Percentiles rank a stretch among this genome's conserved stretches.
phyloP scores from a whole-genome alignment of 2,797 vertebrate species.

The Muscicapa comitata region DNA sequence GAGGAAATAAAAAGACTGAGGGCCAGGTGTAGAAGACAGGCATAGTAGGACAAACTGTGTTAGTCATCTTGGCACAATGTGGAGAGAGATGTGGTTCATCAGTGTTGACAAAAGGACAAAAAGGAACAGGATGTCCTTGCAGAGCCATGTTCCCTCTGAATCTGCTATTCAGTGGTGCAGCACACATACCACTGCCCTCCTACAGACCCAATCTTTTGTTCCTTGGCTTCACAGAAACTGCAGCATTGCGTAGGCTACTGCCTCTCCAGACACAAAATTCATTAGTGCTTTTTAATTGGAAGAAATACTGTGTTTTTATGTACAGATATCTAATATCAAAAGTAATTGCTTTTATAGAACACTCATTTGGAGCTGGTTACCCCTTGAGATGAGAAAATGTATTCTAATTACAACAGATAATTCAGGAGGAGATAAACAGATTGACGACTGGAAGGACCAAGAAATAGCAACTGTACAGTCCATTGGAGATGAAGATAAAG shows the following conservation, averaged over 20 bases:
- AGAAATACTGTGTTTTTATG: slow-evolving; percentile 47
- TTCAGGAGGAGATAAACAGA: slow-evolving; percentile 67
- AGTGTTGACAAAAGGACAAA: neutral
- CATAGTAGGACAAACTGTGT: accelerated
- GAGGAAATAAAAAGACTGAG: neutral
- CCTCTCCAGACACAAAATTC: slow-evolving; percentile 33
- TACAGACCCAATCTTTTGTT: neutral
- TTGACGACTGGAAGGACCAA: slow-evolving; percentile 32
- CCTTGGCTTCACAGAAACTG: neutral
- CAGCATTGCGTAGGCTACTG: neutral
- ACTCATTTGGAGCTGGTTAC: slow-evolving; percentile 55
- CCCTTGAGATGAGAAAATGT: slow-evolving; percentile 51
- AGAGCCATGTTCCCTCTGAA: neutral
- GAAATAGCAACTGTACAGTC: neutral
- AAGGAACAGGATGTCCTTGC: neutral
- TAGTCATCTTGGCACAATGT: neutral
- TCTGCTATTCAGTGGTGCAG: neutral
- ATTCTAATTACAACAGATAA: slow-evolving; percentile 63
- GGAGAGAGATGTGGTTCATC: neutral
- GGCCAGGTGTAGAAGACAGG: neutral
- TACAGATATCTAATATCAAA: slow-evolving; percentile 58
- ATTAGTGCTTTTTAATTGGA: slow-evolving; percentile 59
- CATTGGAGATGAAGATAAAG: neutral
- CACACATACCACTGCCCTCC: neutral
- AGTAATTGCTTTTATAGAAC: slow-evolving; percentile 62